Conservation (phyloP, 2,888 invertebrate species). For the Nemurella pictetii region DNA sequence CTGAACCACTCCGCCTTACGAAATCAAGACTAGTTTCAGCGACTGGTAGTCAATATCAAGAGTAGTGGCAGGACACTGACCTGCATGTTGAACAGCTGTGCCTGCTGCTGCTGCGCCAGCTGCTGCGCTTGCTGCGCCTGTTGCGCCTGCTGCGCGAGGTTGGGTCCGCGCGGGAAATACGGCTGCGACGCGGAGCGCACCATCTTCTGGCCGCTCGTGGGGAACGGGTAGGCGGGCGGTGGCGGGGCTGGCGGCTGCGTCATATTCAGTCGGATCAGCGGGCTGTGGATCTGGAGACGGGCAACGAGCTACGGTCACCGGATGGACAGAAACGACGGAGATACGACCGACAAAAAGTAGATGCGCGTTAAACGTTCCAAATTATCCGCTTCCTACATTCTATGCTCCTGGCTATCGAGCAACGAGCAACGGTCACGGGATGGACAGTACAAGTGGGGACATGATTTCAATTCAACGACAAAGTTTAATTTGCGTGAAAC, state of each 20-base stretch:
- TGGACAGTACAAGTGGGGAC: too few species aligned
- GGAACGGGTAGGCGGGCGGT: neutral
- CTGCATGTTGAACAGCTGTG: slow-evolving; percentile 43
- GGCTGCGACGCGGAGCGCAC: neutral
- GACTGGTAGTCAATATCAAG: too few species aligned
- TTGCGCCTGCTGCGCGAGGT: slow-evolving; percentile 36
- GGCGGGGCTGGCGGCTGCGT: neutral
- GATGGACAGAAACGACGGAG: neutral
- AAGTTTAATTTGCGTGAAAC: too few species aligned
- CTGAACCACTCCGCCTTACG: too few species aligned
- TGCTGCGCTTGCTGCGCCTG: slow-evolving; percentile 46
- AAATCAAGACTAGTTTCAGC: too few species aligned
- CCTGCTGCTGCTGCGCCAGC: slow-evolving; percentile 49
- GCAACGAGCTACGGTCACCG: slow-evolving; percentile 39
- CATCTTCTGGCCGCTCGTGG: neutral
- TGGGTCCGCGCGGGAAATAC: neutral
- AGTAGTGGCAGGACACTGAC: slow-evolving; percentile 41
- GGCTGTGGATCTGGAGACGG: slow-evolving; percentile 43
- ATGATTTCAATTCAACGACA: too few species aligned
- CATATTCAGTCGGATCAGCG: slow-evolving; percentile 40
- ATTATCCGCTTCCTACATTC: too few species aligned
- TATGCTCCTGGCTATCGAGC: too few species aligned
- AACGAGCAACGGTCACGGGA: too few species aligned
- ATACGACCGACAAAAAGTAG: too few species aligned
- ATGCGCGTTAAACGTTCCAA: too few species aligned